Conservation (phyloP, 2,888 invertebrate species). For the Ophion obscuratus region DNA sequence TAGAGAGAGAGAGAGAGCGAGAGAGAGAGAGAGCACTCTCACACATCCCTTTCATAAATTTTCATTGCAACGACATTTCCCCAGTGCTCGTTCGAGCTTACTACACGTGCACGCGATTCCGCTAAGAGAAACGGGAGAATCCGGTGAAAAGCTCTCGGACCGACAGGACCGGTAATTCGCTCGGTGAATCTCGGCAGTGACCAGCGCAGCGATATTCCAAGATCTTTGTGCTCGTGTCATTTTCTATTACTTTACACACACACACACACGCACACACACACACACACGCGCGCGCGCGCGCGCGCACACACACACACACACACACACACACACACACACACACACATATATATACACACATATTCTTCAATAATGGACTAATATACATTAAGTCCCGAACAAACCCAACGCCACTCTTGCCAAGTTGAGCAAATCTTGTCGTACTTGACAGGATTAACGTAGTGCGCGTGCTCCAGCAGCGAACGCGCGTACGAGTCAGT, state of each 20-base stretch:
- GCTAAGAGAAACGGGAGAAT: constrained; percentile 35
- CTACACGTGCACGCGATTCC: constrained; percentile 33
- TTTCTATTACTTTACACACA: constrained; percentile 5
- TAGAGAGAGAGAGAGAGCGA: background rate
- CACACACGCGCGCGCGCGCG: no score
- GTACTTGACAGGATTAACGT: constrained; percentile 8
- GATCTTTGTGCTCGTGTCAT: constrained; percentile 46
- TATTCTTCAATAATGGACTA: constrained; percentile 37
- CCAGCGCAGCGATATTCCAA: constrained; percentile 63
- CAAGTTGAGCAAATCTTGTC: background rate
- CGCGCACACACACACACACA: no score
- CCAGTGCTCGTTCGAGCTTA: constrained; percentile 45
- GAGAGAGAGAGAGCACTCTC: constrained; percentile 6
- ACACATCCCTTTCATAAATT: constrained; percentile 52
- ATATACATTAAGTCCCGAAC: constrained; percentile 22
- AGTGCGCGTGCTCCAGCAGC: background rate
- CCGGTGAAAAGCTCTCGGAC: constrained; percentile 19
- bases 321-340: no score
- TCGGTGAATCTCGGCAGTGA: constrained; percentile 55
- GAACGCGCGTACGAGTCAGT: constrained; percentile 34
- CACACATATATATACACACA: background rate
- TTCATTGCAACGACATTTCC: constrained; percentile 45
- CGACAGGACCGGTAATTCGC: constrained; percentile 54
- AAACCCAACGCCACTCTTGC: constrained; percentile 43
- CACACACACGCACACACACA: no score